These are phyloP conservation scores for Talpa occidentalis DNA, from an alignment of 2,113 vertebrate genomes.

Conservation along the genomic window DNA sequence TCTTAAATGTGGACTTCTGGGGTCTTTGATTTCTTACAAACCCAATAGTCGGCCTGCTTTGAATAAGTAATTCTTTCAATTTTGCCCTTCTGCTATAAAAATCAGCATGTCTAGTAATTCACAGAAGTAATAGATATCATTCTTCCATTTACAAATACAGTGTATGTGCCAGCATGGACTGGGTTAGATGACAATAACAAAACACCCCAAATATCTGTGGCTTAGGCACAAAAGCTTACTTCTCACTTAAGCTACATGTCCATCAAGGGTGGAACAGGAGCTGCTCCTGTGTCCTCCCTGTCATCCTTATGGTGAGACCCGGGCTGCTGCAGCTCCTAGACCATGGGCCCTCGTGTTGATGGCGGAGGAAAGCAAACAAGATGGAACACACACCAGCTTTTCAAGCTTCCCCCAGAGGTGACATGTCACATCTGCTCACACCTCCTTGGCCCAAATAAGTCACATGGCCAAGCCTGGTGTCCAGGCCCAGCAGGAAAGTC, in stretches of 20 bases:
- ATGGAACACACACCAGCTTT: not conserved
- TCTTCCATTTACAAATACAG: slow-evolving; percentile 38
- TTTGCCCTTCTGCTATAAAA: not conserved
- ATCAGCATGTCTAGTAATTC: not conserved
- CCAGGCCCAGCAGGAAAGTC: not conserved
- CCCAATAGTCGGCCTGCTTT: not conserved
- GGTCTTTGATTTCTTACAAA: not conserved
- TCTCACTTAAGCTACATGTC: not conserved
- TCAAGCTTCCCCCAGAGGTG: not conserved
- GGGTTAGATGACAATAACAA: not conserved
- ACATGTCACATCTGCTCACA: not conserved
- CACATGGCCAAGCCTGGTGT: not conserved
- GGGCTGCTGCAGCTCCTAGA: not conserved
- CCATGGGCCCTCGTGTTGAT: not conserved
- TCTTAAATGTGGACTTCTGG: not conserved
- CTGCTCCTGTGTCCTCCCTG: not conserved
- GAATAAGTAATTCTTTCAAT: not conserved
- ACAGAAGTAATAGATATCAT: slow-evolving; percentile 15
- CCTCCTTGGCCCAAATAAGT: not conserved
- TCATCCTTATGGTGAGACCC: not conserved
- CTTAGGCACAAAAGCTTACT: not conserved
- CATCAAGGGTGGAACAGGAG: not conserved
- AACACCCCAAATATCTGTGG: not conserved
- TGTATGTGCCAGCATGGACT: not conserved
- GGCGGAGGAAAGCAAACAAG: not conserved